Conservation (phyloP, 2,113 vertebrate species). For the Stercorarius parasiticus region DNA sequence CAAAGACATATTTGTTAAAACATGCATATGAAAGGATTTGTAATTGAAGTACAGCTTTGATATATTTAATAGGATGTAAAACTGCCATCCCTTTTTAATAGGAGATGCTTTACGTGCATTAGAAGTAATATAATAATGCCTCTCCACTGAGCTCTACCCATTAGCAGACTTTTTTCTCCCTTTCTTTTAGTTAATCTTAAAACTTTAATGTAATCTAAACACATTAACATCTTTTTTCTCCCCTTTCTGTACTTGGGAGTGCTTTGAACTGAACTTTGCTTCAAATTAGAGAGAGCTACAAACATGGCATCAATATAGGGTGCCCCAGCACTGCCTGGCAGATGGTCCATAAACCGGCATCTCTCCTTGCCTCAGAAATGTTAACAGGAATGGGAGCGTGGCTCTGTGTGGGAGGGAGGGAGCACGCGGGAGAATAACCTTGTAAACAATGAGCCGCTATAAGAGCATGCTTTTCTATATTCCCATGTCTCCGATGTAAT, state of each 20-base stretch:
- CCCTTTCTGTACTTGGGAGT: constrained; percentile 6
- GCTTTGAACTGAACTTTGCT: constrained; percentile 58
- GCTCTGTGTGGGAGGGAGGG: not conserved
- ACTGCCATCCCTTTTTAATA: constrained; percentile 75
- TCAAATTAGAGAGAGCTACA: constrained; percentile 6
- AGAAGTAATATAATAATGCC: constrained; percentile 76
- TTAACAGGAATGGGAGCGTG: not conserved
- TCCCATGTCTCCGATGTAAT: not conserved
- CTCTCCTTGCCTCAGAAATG: not conserved
- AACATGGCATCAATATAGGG: not conserved
- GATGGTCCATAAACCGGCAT: not conserved
- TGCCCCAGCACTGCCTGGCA: not conserved
- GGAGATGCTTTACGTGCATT: constrained; percentile 77
- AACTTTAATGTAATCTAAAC: constrained; percentile 76
- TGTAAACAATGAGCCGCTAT: not conserved
- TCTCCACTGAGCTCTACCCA: constrained; percentile 66
- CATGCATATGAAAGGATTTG: constrained; percentile 75
- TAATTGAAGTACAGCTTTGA: constrained; percentile 79
- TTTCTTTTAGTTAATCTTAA: constrained; percentile 76
- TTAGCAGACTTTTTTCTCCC: constrained; percentile 58
- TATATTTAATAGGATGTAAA: constrained; percentile 80
- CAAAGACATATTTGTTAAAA: constrained; percentile 79
- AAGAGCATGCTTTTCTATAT: not conserved
- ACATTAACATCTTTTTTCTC: constrained; percentile 62
- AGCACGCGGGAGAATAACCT: not conserved